Base-by-base conservation (phyloP, 2,113 vertebrate species). In the Festucalex cinctus region DNA sequence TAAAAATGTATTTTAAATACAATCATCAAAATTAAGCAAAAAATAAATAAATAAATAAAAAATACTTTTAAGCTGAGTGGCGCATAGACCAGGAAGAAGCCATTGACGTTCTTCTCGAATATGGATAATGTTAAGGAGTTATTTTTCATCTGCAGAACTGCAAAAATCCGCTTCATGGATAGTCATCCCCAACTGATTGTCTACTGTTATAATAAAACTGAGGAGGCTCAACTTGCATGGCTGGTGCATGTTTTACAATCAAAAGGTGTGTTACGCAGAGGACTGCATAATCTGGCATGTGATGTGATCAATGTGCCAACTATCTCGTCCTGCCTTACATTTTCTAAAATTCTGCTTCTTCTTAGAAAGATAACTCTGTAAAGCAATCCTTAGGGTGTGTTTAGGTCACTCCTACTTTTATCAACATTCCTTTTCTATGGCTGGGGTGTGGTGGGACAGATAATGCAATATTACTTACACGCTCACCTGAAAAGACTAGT, bases 381-480 rank as follows among this genome's bases (percentile, higher is more conserved):
- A 57, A 71, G 54, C 48, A 69, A 66, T 71, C 78, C 8, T 17
- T 62, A 66, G 74, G 77, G 89, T 80, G 82, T 83, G 81, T 83
- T 66, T n/a, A 3, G 43, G 41, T 75, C 73, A 69, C 63, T 75
- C 68, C 64, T 37, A 26, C 6, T 81, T 85, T 78, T 87, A 85
- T 84, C 65, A 69, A 41, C 86, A 89, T 91, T 91, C 84, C 83
- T 69, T 74, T 81, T 22, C 37, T 9, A 22, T 14, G 17, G 73
- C 26, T 57, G 54, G 16, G 86, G 86, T 68, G 76, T 70, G 85
- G 72, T 67, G 9, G 60, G 63, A 28, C 66, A 48, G 64, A 53
- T 63, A 46, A 57, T 19, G 28, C 59, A 32, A 10, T 58, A 78
- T 85, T 63, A 48, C 69, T 71, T 65, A 35, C 69, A 77, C 85